Conservation (phyloP, 2,113 vertebrate genomes). For the Paradisaea rubra region DNA sequence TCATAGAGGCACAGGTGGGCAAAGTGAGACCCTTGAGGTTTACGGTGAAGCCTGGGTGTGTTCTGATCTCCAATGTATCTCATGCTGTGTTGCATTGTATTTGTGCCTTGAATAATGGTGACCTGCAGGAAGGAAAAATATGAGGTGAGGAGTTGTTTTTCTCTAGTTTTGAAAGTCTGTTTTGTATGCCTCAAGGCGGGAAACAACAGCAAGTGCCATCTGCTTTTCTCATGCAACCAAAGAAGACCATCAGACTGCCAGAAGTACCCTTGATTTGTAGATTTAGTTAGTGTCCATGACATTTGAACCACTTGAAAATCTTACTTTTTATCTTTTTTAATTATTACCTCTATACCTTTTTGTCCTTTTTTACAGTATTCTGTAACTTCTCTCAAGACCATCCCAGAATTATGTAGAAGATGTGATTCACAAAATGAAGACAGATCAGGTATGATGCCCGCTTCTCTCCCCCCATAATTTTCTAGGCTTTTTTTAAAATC, state of each 20-base stretch:
- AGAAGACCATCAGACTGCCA: not conserved
- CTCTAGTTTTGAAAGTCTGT: not conserved
- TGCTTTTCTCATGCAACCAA: not conserved
- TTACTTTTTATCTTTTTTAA: not conserved
- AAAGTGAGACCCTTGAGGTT: not conserved
- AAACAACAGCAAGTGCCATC: not conserved
- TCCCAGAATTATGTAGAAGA: slow-evolving; percentile 91
- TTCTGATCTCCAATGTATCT: not conserved
- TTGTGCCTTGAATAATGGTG: not conserved
- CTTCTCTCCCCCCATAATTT: not conserved
- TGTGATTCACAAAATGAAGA: slow-evolving; percentile 88
- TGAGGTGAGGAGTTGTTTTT: not conserved
- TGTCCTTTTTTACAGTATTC: slow-evolving; percentile 79
- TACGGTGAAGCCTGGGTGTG: not conserved
- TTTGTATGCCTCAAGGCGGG: not conserved
- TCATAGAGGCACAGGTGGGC: not conserved
- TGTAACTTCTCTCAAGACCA: slow-evolving; percentile 90
- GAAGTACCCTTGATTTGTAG: not conserved
- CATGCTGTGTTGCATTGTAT: not conserved
- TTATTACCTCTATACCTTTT: not conserved
- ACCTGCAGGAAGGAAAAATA: not conserved
- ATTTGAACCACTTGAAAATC: not conserved
- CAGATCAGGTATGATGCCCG: slow-evolving; percentile 78
- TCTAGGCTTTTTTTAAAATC: not conserved
- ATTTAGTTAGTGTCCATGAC: not conserved